These are phyloP conservation scores for Vandiemenella viatica DNA, from an alignment of 2,888 invertebrate genomes.

Conservation along the genomic window DNA sequence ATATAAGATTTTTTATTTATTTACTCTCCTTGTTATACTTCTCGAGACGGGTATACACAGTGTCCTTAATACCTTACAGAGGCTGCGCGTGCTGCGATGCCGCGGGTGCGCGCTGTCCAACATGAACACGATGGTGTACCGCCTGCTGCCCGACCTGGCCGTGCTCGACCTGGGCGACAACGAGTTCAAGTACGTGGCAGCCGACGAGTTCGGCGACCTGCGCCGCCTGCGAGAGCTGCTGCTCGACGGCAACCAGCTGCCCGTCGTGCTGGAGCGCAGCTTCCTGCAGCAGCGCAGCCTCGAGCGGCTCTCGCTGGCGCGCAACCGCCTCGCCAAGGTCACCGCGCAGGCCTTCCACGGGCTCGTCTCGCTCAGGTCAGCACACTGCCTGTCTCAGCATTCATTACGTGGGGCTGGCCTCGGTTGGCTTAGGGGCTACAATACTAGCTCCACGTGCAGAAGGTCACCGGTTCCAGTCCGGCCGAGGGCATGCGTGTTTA, in stretches of 20 bases:
- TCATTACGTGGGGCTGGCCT: too few species aligned
- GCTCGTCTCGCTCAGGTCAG: constrained; percentile 46
- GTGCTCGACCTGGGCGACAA: constrained; percentile 65
- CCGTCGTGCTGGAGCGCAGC: constrained; percentile 56
- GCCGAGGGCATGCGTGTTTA: too few species aligned
- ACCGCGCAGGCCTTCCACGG: constrained; percentile 59
- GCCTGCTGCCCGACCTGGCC: constrained; percentile 52
- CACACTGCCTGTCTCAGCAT: too few species aligned
- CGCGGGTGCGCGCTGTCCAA: constrained; percentile 53
- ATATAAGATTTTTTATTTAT: too few species aligned
- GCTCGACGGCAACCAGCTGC: constrained; percentile 62
- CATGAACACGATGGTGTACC: constrained; percentile 65
- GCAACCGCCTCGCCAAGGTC: constrained; percentile 58
- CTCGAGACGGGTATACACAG: too few species aligned
- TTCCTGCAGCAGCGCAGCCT: constrained; percentile 36
- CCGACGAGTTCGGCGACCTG: constrained; percentile 55
- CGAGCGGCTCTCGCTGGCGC: constrained; percentile 42
- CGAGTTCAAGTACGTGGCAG: constrained; percentile 55
- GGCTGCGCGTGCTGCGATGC: constrained; percentile 53
- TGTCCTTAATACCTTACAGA: too few species aligned
- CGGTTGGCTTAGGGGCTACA: too few species aligned
- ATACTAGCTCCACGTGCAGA: too few species aligned
- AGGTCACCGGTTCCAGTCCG: too few species aligned
- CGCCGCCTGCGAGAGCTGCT: constrained; percentile 46
- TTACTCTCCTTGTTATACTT: too few species aligned